Evolutionary conservation across 2,797 vertebrate species (phyloP).

Genomic region (Petrocephalus sullivani): DNA sequence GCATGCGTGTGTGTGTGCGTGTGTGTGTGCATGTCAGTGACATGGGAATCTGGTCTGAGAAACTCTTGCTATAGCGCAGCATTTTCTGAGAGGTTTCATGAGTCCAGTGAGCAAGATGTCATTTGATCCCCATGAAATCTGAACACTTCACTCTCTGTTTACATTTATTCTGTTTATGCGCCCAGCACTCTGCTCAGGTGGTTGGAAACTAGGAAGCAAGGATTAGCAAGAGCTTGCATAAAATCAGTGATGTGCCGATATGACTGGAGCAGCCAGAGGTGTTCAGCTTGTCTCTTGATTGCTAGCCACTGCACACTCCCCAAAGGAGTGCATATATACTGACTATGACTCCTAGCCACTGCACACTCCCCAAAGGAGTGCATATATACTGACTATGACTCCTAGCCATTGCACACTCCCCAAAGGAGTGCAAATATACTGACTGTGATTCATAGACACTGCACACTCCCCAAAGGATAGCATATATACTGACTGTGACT

Average conservation of each 20-base stretch:
- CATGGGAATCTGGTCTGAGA: background rate
- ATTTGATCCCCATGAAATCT: conserved; percentile 23
- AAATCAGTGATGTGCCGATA: no score
- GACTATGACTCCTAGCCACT: background rate
- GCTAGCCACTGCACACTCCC: background rate
- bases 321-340: background rate
- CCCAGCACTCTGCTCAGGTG: background rate
- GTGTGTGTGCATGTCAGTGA: conserved; percentile 29
- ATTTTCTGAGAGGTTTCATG: background rate
- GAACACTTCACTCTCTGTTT: background rate
- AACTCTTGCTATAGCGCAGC: conserved; percentile 12
- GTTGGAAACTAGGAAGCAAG: background rate
- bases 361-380: background rate
- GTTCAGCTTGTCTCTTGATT: background rate
- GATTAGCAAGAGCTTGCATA: background rate
- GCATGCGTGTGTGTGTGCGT: no score
- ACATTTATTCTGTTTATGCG: background rate
- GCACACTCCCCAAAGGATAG: background rate
- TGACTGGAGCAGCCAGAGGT: background rate
- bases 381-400: background rate
- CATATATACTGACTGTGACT: background rate
- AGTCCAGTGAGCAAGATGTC: conserved; percentile 27
- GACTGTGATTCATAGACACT: background rate
- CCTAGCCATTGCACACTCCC: background rate
- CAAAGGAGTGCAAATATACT: background rate